phyloP scores from a whole-genome alignment of 2,888 invertebrate species.

The Mantis religiosa region DNA sequence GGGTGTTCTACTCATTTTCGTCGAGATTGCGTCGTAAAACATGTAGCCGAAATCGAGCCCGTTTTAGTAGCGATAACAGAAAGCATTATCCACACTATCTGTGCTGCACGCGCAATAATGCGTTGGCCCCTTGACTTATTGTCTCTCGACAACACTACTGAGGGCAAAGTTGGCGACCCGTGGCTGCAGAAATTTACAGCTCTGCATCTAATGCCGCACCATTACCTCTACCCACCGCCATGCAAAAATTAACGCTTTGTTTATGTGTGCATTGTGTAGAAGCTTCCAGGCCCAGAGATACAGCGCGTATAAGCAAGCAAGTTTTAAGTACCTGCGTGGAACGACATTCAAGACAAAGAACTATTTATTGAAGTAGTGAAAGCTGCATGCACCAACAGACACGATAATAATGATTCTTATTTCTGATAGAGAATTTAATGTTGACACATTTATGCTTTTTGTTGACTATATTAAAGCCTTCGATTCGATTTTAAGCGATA shows the following conservation, averaged over 20 bases:
- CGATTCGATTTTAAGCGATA: too few species aligned
- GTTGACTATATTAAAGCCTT: too few species aligned
- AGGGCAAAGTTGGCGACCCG: neutral
- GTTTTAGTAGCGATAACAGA: neutral
- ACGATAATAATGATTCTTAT: too few species aligned
- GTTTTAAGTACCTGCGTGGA: neutral
- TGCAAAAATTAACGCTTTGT: neutral
- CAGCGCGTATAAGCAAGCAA: neutral
- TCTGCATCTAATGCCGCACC: neutral
- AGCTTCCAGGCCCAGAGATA: neutral
- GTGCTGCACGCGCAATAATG: neutral
- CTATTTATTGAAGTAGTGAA: neutral
- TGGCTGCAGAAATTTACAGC: neutral
- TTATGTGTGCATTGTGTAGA: neutral
- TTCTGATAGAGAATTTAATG: too few species aligned
- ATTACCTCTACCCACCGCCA: neutral
- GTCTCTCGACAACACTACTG: neutral
- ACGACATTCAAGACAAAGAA: neutral
- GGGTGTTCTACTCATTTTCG: neutral
- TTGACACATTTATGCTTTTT: too few species aligned
- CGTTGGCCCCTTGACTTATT: neutral
- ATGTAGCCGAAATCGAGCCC: neutral
- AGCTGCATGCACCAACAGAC: too few species aligned
- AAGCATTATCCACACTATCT: neutral
- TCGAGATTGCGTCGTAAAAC: neutral